A percentile compares a stretch with the other conserved stretches of the same genome.
Evolutionary conservation across 2,113 vertebrate species (phyloP).

Genomic region (Cyphomyrus plagiostoma): DNA sequence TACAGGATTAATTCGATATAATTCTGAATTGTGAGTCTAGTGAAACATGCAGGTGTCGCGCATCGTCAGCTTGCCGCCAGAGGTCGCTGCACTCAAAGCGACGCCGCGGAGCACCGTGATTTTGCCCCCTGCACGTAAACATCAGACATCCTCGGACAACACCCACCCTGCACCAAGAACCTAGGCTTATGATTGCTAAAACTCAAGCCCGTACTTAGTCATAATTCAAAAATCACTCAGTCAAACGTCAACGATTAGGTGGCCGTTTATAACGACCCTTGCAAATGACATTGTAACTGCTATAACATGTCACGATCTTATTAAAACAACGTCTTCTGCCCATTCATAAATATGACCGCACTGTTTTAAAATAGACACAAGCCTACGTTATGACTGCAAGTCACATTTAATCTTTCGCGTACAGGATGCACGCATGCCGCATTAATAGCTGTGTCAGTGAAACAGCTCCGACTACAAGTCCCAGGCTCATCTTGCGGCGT

Average conservation of each 20-base stretch:
- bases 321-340: not conserved
- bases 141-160: conserved; percentile 4
- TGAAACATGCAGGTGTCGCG: not conserved
- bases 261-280: not conserved
- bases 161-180: not conserved
- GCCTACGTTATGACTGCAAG: not conserved
- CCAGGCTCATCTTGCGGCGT: conserved; percentile 43
- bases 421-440: not conserved
- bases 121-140: not conserved
- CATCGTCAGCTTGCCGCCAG: not conserved
- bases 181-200: not conserved
- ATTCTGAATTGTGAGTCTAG: not conserved
- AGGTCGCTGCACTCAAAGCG: not conserved
- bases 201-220: not conserved
- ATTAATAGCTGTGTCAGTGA: not conserved
- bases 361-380: not conserved
- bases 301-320: not conserved
- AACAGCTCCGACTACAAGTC: conserved; percentile 40
- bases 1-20: not conserved
- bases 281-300: not conserved
- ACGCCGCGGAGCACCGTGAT: not conserved
- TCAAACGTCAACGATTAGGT: not conserved
- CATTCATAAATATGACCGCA: not conserved
- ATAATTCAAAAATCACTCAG: not conserved
- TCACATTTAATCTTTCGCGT: not conserved